Conservation (phyloP, 2,113 vertebrate species). For the Bagarius yarrelli region DNA sequence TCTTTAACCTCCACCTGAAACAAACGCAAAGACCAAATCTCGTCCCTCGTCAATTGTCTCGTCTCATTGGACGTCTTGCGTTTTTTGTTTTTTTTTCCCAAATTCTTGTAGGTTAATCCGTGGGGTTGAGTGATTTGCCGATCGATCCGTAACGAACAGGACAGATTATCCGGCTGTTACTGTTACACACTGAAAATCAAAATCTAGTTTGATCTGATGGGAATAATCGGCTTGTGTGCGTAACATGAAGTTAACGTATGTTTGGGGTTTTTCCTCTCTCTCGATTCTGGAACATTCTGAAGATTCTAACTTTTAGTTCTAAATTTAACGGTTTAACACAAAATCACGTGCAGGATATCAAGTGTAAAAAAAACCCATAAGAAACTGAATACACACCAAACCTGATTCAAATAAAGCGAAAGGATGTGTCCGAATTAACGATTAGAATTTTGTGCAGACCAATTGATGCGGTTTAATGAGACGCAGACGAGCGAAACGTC, state of each 20-base stretch:
- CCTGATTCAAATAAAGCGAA: no score
- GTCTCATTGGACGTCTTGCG: conserved; percentile 20
- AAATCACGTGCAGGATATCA: neutral
- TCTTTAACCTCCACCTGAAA: conserved; percentile 28
- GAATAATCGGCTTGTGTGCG: conserved; percentile 53
- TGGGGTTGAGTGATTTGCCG: conserved; percentile 44
- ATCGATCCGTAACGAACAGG: conserved; percentile 54
- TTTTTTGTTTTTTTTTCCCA: conserved; percentile 41
- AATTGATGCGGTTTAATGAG: no score
- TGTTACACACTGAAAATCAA: neutral
- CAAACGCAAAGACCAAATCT: conserved; percentile 16
- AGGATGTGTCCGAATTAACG: no score
- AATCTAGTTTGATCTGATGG: neutral
- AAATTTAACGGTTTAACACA: neutral
- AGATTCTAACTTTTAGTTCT: conserved; percentile 25
- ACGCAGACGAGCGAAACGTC: neutral
- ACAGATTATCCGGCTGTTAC: conserved; percentile 42
- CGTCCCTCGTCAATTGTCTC: neutral
- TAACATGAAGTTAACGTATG: conserved; percentile 57
- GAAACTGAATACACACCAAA: no score
- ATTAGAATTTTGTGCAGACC: no score
- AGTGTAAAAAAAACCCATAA: no score
- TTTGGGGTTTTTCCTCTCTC: conserved; percentile 61
- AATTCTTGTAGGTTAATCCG: conserved; percentile 46
- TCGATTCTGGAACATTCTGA: conserved; percentile 32